These are phyloP conservation scores for Erebia epiphron DNA, from an alignment of 2,888 invertebrate genomes.

Conservation along the genomic window DNA sequence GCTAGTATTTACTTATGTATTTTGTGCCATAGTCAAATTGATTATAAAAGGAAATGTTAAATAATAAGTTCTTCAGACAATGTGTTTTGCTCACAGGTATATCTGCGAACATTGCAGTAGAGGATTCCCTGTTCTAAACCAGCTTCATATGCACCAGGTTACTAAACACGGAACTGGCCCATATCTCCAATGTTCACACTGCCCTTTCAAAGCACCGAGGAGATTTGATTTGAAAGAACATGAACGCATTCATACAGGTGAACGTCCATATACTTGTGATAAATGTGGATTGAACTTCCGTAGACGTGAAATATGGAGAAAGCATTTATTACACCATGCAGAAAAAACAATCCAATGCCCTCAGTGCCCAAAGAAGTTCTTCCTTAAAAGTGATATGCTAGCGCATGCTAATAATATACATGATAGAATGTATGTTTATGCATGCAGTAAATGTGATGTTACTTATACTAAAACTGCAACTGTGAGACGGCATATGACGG, in stretches of 20 bases:
- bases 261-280: conserved; percentile 71
- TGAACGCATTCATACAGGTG: conserved; percentile 67
- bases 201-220: conserved; percentile 63
- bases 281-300: conserved; percentile 73
- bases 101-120: conserved; percentile 74
- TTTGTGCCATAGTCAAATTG: no score
- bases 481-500: conserved; percentile 64
- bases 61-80: background rate
- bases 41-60: background rate
- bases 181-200: conserved; percentile 60
- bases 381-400: conserved; percentile 54
- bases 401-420: conserved; percentile 68
- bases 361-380: conserved; percentile 66
- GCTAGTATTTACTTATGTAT: no score
- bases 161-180: conserved; percentile 63
- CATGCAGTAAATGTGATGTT: conserved; percentile 62
- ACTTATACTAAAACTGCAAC: conserved; percentile 65
- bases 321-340: conserved; percentile 66
- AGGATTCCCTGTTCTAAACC: conserved; percentile 57
- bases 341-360: conserved; percentile 67
- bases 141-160: conserved; percentile 61
- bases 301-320: conserved; percentile 65
- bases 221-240: conserved; percentile 64
- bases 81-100: conserved; percentile 41
- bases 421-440: conserved; percentile 62